Percentiles rank a stretch among this genome's conserved stretches.
phyloP scores from a whole-genome alignment of 2,113 vertebrate genomes.

The Nothocercus julius region DNA sequence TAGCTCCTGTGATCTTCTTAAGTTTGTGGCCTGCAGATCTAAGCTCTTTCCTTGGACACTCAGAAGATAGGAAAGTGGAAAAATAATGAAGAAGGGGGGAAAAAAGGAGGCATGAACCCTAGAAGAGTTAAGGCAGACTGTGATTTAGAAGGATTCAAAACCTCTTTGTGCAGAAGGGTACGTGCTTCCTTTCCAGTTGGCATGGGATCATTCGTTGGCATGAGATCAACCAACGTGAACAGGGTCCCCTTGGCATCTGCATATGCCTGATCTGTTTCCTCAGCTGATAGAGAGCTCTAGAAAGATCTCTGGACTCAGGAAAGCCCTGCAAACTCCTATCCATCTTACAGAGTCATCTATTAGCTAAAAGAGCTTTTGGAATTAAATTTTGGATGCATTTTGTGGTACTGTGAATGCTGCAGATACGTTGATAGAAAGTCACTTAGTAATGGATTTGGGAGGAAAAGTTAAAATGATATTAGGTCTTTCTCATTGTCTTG shows the following conservation, averaged over 20 bases:
- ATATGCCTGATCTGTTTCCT: neutral
- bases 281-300: neutral
- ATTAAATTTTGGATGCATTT: neutral
- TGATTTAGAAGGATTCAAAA: neutral
- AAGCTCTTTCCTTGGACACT: neutral
- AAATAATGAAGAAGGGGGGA: too few relatives aligned
- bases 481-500: accelerated
- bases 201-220: neutral
- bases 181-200: neutral
- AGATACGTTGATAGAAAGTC: neutral
- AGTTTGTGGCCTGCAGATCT: neutral
- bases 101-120: neutral
- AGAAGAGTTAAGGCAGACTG: neutral
- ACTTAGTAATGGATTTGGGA: neutral
- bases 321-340: neutral
- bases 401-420: neutral
- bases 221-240: neutral
- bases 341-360: neutral
- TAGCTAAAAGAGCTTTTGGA: neutral
- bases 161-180: neutral
- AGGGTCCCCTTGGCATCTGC: neutral
- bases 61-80: neutral
- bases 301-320: neutral
- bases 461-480: neutral
- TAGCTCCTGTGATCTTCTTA: neutral